phyloP scores from a whole-genome alignment of 2,888 invertebrate species.

The Phengaris alcon region DNA sequence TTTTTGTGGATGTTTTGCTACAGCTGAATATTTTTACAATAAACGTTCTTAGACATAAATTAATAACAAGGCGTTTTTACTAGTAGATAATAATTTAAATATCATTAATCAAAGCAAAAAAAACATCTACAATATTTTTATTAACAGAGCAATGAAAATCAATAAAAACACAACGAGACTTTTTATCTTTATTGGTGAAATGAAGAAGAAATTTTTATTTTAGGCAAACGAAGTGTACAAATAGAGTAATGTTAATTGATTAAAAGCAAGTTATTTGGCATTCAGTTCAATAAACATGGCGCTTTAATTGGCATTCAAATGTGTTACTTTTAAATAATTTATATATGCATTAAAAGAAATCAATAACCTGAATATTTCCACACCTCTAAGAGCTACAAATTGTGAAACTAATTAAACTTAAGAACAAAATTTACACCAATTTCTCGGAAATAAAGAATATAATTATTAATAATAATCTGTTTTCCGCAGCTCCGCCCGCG shows the following conservation, averaged over 20 bases:
- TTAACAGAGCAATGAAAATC: neutral
- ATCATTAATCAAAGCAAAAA: neutral
- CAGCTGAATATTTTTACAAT: neutral
- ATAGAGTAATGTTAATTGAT: neutral
- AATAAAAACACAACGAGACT: neutral
- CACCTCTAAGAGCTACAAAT: no score
- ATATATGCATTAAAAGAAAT: no score
- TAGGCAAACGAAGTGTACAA: neutral
- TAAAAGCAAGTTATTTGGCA: neutral
- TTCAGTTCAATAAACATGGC: constrained; percentile 3
- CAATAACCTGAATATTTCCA: no score
- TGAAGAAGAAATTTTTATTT: neutral
- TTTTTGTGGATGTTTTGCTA: no score
- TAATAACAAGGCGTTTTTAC: neutral
- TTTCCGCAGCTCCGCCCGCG: no score
- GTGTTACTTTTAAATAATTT: no score
- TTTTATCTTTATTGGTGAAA: neutral
- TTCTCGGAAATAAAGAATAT: no score
- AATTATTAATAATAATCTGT: no score
- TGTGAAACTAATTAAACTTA: no score
- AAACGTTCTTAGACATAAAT: neutral
- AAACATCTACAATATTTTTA: neutral
- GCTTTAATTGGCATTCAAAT: neutral
- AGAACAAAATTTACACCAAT: no score
- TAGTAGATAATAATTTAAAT: neutral